A percentile compares a stretch with the other conserved stretches of the same genome.
These are phyloP conservation scores for Chromobotia macracanthus DNA, from an alignment of 2,797 vertebrate species.

Conservation along the genomic window DNA sequence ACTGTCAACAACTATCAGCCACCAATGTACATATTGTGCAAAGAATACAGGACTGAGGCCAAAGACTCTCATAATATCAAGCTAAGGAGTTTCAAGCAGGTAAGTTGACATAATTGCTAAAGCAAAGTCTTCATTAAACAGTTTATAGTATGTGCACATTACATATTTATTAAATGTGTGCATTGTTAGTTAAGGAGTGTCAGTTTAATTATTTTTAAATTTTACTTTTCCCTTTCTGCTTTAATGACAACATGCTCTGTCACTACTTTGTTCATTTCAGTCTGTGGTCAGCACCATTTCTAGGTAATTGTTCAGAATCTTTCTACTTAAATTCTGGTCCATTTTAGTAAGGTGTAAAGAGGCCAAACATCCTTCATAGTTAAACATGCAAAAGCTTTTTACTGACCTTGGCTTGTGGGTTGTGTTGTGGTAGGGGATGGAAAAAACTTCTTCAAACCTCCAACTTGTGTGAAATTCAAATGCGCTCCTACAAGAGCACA, in stretches of 20 bases:
- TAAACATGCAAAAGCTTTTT: slow-evolving; percentile 22
- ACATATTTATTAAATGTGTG: background rate
- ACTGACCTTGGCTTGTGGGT: slow-evolving; percentile 49
- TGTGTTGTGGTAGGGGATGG: slow-evolving; percentile 18
- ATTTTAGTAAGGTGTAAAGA: slow-evolving; percentile 26
- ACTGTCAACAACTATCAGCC: background rate
- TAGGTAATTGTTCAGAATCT: slow-evolving; percentile 8
- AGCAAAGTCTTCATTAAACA: background rate
- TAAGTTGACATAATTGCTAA: background rate
- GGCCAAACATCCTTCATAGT: slow-evolving; percentile 33
- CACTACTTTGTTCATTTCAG: background rate
- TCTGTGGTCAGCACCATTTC: background rate
- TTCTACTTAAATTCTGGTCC: background rate
- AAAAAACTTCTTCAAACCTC: slow-evolving; percentile 65
- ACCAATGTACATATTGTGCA: background rate
- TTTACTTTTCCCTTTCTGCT: background rate
- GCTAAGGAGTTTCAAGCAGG: background rate
- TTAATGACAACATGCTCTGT: background rate
- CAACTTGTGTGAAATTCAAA: slow-evolving; percentile 72
- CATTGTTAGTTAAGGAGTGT: background rate
- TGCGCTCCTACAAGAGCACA: slow-evolving; percentile 57
- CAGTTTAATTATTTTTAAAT: background rate
- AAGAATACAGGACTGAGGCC: background rate
- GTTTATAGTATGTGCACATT: background rate
- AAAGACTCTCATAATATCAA: background rate